Evolutionary conservation across 1,140 invertebrate species (phyloP).

Genomic region (Zelostemma sp.): DNA sequence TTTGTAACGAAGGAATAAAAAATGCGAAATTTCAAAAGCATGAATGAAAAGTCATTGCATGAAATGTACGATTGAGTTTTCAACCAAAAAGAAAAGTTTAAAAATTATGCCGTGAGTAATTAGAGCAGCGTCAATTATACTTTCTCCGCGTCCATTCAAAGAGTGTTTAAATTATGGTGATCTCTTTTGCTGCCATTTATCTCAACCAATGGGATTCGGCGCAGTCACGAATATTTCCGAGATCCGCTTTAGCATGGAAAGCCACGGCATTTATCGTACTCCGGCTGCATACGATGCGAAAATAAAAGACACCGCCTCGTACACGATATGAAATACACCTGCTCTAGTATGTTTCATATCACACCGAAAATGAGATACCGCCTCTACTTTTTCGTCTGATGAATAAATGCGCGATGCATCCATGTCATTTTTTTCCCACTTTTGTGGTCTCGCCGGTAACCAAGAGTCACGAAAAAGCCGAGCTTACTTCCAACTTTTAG

Average conservation of each 20-base stretch:
- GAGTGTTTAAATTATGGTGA: slow-evolving; percentile 37
- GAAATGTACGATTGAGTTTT: too few relatives aligned
- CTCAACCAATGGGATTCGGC: slow-evolving; percentile 14
- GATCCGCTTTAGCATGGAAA: slow-evolving; percentile 29
- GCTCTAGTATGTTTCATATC: slow-evolving; percentile 37
- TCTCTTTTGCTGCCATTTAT: slow-evolving; percentile 33
- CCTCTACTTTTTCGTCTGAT: slow-evolving; percentile 35
- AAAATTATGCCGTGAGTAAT: background rate
- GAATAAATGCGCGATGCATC: slow-evolving; percentile 37
- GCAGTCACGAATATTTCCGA: slow-evolving; percentile 14
- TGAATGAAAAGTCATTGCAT: too few relatives aligned
- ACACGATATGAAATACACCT: slow-evolving; percentile 35
- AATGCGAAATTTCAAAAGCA: too few relatives aligned
- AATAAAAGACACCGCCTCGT: slow-evolving; percentile 25
- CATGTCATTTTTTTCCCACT: slow-evolving; percentile 41
- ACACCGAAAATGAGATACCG: slow-evolving; percentile 42
- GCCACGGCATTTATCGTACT: slow-evolving; percentile 29
- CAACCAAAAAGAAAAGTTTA: too few relatives aligned
- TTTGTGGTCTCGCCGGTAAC: background rate
- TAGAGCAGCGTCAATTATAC: slow-evolving; percentile 28
- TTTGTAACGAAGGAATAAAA: too few relatives aligned
- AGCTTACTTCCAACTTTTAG: too few relatives aligned
- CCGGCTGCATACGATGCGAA: slow-evolving; percentile 10
- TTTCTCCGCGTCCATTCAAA: slow-evolving; percentile 14
- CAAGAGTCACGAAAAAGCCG: background rate